Evolutionary conservation across 2,888 invertebrate species (phyloP).

Genomic region (Calliopum simillimum): DNA sequence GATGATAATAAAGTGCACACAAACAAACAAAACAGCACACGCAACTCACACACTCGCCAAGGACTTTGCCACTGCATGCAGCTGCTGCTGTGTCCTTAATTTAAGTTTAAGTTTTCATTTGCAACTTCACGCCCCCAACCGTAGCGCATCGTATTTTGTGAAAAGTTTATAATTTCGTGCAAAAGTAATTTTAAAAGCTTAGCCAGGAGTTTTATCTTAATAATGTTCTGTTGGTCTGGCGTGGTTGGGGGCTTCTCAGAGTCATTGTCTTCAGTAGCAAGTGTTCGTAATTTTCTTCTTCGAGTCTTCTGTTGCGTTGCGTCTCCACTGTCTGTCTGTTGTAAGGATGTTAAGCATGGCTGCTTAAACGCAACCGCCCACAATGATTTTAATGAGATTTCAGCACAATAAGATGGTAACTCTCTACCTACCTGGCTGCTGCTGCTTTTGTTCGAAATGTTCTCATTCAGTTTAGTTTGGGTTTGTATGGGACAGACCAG

Average conservation of each 20-base stretch:
- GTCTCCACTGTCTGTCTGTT: neutral
- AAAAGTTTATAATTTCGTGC: conserved; percentile 52
- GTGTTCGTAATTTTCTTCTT: neutral
- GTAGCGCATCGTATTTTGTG: neutral
- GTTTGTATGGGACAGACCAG: too few relatives aligned
- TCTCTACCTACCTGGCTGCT: too few relatives aligned
- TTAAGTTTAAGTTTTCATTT: conserved; percentile 12
- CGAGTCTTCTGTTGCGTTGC: neutral
- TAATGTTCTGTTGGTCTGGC: neutral
- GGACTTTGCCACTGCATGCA: neutral
- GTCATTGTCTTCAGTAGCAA: neutral
- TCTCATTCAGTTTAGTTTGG: too few relatives aligned
- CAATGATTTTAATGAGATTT: neutral
- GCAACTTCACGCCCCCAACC: neutral
- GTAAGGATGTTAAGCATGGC: neutral
- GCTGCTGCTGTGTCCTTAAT: conserved; percentile 7
- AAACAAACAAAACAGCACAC: too few relatives aligned
- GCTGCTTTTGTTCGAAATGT: too few relatives aligned
- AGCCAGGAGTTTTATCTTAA: neutral
- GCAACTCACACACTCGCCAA: conserved; percentile 7
- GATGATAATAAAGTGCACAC: conserved; percentile 40
- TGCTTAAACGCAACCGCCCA: neutral
- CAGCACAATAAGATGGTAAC: too few relatives aligned
- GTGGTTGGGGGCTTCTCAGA: neutral
- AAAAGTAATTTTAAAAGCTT: conserved; percentile 44